Evolutionary conservation across 1,140 invertebrate genomes (phyloP).

Genomic region (Gonioctena quinquepunctata): DNA sequence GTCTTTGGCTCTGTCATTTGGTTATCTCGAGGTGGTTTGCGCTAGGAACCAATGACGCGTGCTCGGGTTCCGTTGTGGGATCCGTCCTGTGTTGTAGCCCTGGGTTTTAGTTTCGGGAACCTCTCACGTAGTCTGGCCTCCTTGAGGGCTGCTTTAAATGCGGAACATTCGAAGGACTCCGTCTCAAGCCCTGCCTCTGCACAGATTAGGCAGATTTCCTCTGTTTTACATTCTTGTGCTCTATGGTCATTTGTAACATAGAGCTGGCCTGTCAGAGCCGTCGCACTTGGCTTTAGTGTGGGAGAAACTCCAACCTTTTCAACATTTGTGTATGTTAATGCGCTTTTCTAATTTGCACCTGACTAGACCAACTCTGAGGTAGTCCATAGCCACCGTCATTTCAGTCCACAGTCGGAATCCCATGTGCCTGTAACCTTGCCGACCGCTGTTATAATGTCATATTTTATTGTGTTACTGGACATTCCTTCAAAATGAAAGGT

Average conservation of each 20-base stretch:
- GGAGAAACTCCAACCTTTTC: constrained; percentile 27
- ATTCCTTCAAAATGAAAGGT: no score
- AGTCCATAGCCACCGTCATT: background rate
- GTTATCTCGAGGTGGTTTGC: no score
- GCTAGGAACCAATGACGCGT: no score
- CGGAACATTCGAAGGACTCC: background rate
- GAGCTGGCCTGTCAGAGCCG: constrained; percentile 16
- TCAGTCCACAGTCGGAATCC: background rate
- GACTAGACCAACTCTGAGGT: constrained; percentile 21
- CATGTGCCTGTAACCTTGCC: background rate
- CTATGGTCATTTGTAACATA: constrained; percentile 29
- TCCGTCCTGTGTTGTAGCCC: no score
- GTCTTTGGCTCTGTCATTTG: no score
- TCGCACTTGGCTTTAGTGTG: constrained; percentile 21
- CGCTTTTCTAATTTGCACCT: constrained; percentile 27
- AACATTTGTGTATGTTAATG: constrained; percentile 18
- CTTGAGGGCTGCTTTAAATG: background rate
- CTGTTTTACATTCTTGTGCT: constrained; percentile 6
- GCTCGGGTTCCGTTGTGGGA: no score
- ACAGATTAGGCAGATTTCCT: background rate
- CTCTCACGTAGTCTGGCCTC: no score
- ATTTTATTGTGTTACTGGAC: no score
- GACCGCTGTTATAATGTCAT: background rate
- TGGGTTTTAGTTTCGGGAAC: no score
- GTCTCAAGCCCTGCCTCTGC: background rate